Percentiles rank a stretch among this genome's conserved stretches.
Conservation (phyloP, 2,888 invertebrate species). For the Drosophila siamana region DNA sequence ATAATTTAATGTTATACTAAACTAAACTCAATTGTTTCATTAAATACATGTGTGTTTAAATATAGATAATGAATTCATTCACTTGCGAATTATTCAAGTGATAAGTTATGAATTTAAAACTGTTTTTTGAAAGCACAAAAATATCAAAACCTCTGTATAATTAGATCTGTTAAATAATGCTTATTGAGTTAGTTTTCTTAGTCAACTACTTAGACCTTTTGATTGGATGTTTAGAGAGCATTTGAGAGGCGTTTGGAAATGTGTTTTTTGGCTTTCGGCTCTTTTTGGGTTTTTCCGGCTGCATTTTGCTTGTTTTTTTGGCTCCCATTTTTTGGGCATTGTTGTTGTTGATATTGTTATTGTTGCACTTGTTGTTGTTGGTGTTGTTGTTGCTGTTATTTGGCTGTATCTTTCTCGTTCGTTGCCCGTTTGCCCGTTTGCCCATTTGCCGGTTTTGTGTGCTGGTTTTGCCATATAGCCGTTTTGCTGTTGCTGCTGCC, state of each 20-base stretch:
- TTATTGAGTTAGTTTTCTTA: too few relatives aligned
- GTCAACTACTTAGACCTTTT: not conserved
- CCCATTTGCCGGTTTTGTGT: not conserved
- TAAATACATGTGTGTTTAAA: too few relatives aligned
- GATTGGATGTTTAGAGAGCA: conserved; percentile 22
- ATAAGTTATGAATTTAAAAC: too few relatives aligned
- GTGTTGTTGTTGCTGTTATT: conserved; percentile 7
- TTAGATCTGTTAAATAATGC: too few relatives aligned
- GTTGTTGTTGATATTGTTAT: not conserved
- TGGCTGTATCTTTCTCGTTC: conserved; percentile 24
- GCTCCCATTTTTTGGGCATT: conserved; percentile 6
- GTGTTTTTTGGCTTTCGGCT: not conserved
- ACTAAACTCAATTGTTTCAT: too few relatives aligned
- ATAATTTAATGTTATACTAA: too few relatives aligned
- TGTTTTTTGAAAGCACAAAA: too few relatives aligned
- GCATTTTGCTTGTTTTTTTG: conserved; percentile 14
- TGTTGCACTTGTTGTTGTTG: conserved; percentile 5
- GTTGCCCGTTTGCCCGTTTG: conserved; percentile 12
- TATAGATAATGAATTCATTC: too few relatives aligned
- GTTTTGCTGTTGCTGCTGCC: conserved; percentile 11
- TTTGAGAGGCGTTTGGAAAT: conserved; percentile 5
- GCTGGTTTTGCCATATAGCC: conserved; percentile 21
- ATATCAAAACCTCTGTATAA: too few relatives aligned
- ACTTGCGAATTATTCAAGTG: too few relatives aligned
- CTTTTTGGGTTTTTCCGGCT: conserved; percentile 15